A percentile compares a stretch with the other conserved stretches of the same genome.
These are phyloP conservation scores for Dexiosoma caninum DNA, from an alignment of 2,888 invertebrate genomes.

Conservation along the genomic window DNA sequence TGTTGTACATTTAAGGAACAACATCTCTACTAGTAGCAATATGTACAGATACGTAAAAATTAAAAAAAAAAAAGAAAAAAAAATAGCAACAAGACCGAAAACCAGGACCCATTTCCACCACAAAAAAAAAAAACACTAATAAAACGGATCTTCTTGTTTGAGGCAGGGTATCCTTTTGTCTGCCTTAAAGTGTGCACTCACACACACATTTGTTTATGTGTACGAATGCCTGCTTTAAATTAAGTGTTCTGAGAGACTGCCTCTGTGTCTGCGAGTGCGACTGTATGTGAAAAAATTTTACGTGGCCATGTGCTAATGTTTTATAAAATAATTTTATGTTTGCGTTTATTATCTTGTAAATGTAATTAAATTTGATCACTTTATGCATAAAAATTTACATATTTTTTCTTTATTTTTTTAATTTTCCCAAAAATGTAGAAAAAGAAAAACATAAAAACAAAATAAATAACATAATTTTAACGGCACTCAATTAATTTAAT, in stretches of 20 bases:
- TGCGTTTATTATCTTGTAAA: constrained; percentile 61
- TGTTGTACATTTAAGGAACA: constrained; percentile 59
- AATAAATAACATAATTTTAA: constrained; percentile 43
- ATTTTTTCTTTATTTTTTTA: neutral
- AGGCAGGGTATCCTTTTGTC: constrained; percentile 29
- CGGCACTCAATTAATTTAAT: constrained; percentile 60
- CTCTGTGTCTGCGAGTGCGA: neutral
- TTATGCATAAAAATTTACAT: constrained; percentile 53
- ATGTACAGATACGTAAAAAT: no score
- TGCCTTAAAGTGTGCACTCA: constrained; percentile 27
- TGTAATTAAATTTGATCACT: constrained; percentile 63
- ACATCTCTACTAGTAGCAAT: constrained; percentile 5
- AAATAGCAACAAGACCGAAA: neutral
- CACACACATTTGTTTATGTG: constrained; percentile 9
- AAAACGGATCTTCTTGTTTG: constrained; percentile 26
- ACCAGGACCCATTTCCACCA: constrained; percentile 22
- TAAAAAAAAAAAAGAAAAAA: neutral
- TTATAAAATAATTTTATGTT: constrained; percentile 54
- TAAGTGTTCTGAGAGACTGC: neutral
- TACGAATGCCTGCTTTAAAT: neutral
- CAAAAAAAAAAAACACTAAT: neutral
- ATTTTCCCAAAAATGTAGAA: neutral
- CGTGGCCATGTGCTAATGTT: constrained; percentile 60
- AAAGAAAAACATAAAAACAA: neutral
- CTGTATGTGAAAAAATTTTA: constrained; percentile 15